Evolutionary conservation across 2,113 vertebrate genomes (phyloP).

Genomic region (Tursiops truncatus): DNA sequence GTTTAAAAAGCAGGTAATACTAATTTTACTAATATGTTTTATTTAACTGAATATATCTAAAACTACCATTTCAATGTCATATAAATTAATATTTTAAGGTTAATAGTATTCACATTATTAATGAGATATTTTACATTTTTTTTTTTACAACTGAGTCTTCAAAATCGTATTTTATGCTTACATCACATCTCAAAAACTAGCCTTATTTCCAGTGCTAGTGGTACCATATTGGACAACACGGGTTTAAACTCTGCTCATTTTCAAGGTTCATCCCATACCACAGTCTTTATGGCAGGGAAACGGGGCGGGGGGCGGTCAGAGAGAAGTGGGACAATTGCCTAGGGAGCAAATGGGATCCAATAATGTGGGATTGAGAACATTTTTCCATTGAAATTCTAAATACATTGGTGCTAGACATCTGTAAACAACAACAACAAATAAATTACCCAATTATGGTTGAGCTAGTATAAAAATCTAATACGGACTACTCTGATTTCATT

Average conservation of each 20-base stretch:
- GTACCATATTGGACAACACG: not conserved
- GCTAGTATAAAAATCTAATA: not conserved
- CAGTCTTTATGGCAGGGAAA: not conserved
- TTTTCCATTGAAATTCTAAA: not conserved
- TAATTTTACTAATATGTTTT: not conserved
- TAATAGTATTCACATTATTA: not conserved
- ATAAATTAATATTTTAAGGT: not conserved
- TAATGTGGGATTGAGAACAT: not conserved
- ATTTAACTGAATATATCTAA: not conserved
- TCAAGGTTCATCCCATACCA: not conserved
- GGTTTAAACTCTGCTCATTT: not conserved
- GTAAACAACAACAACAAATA: not conserved
- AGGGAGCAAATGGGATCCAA: not conserved
- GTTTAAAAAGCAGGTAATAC: not conserved
- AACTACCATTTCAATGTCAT: not conserved
- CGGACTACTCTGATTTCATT: not conserved
- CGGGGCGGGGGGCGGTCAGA: accelerated
- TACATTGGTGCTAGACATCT: not conserved
- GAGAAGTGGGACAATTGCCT: not conserved
- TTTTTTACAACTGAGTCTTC: not conserved
- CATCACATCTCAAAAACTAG: not conserved
- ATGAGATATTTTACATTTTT: not conserved
- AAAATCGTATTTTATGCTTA: not conserved
- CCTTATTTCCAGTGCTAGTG: not conserved
- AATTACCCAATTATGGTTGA: not conserved